Base-by-base conservation (phyloP, 1,140 invertebrate genomes). In the Eupristina koningsbergeri region DNA sequence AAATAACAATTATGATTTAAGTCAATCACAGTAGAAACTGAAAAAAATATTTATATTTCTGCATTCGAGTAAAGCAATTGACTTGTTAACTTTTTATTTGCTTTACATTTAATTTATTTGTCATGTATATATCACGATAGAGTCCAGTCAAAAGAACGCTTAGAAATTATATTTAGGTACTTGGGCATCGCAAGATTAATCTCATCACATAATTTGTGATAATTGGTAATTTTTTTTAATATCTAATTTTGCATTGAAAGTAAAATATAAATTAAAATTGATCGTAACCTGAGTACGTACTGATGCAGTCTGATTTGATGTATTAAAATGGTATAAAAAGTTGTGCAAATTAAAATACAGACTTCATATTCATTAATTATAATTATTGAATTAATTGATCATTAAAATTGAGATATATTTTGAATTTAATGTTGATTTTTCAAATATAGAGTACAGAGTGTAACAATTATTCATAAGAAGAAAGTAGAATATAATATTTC, bases 121-220 rank as follows among this genome's bases (percentile, higher is more conserved):
- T 73, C 76, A 79, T 83, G 64, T 22, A 45, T 73, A 73, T 36
- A 74, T 84, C 53, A 80, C 58, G 19, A 47, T 61, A 26, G 11
- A 39, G 29, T 82, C 81, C 41, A 45, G 61, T 71, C 41, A 41
- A 76, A 82, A 67, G 41, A 63, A 53, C 39, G 45, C 34, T 80
- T 17, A 71, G 5, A 39, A 76, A 75, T 58, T 47, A 58, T 22
- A 53, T 53, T 83, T 41, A 83, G 36, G 63, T 83, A 83, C 47
- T 67, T 17, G 34, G 58, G 29, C 26, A 82, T 76, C 9, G 80
- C n/a, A 31, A 45, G 22, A 6, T 45, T 34, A 50, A 77, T 76
- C 63, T 53, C 45, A 45, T 63, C 7, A 63, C 58, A 82, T 67
- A 11, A 69, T 53, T 83, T 79, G 82, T 76, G 76, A 83, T 61